Evolutionary conservation across 2,797 vertebrate species (phyloP).

Genomic region (Danio jaintianensis): DNA sequence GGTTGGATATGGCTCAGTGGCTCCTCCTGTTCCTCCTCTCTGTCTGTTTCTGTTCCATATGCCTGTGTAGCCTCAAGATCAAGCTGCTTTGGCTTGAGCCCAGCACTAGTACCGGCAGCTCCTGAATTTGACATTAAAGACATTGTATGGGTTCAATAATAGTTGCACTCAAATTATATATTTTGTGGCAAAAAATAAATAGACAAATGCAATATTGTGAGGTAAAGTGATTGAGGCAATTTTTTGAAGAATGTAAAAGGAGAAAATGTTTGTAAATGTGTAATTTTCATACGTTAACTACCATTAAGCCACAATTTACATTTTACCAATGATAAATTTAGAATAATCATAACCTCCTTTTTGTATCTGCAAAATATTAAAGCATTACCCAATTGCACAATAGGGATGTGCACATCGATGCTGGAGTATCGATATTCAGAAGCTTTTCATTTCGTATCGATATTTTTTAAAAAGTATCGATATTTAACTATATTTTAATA

Average conservation of each 20-base stretch:
- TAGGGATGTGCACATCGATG: no score
- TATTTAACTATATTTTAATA: no score
- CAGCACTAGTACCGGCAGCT: conserved; percentile 1
- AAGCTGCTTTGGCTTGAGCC: conserved; percentile 40
- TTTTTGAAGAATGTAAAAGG: background rate
- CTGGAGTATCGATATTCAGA: no score
- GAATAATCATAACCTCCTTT: background rate
- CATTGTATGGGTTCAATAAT: background rate
- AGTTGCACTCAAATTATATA: background rate
- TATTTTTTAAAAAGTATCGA: no score
- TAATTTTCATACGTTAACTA: background rate
- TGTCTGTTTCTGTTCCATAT: conserved; percentile 58
- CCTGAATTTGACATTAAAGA: conserved; percentile 9
- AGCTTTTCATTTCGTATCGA: no score
- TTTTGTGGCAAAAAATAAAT: background rate
- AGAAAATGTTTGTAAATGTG: background rate
- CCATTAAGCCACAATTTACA: background rate
- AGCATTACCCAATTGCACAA: background rate
- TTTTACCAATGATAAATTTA: background rate
- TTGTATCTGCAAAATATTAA: background rate
- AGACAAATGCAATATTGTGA: background rate
- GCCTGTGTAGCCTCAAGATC: conserved; percentile 74
- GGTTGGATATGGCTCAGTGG: conserved; percentile 5
- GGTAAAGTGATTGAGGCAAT: background rate
- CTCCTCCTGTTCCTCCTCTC: conserved; percentile 50